phyloP scores from a whole-genome alignment of 2,113 vertebrate species.

The Erythrocebus patas region DNA sequence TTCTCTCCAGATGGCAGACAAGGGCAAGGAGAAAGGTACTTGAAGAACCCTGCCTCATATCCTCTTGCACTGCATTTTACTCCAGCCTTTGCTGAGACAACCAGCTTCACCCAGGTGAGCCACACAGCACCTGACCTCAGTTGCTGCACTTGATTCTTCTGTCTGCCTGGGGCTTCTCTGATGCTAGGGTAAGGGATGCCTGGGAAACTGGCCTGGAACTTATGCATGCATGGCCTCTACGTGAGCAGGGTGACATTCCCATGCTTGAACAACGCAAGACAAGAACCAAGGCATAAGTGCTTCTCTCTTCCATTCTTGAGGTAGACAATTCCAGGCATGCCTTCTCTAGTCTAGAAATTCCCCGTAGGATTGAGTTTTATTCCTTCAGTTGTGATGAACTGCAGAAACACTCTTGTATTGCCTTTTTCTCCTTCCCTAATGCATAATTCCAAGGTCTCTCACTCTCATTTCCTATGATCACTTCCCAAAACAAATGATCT shows the following conservation, averaged over 20 bases:
- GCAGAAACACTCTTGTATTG: not conserved
- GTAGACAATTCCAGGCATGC: not conserved
- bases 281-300: not conserved
- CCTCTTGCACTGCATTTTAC: too few relatives aligned
- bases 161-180: not conserved
- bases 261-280: not conserved
- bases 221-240: rapidly evolving
- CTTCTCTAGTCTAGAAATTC: too few relatives aligned
- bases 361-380: not conserved
- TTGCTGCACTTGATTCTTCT: rapidly evolving
- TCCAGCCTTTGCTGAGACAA: rapidly evolving
- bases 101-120: not conserved
- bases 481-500: not conserved
- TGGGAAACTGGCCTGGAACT: too few relatives aligned
- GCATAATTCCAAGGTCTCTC: not conserved
- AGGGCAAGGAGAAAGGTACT: not conserved
- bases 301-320: not conserved
- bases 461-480: not conserved
- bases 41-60: too few relatives aligned
- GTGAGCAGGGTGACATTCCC: rapidly evolving
- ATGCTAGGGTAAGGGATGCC: too few relatives aligned
- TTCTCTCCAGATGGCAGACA: rapidly evolving
- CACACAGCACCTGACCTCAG: not conserved
- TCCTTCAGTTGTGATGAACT: not conserved
- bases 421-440: not conserved